phyloP scores from a whole-genome alignment of 1,140 invertebrate species.

The Cryptotermes secundus region DNA sequence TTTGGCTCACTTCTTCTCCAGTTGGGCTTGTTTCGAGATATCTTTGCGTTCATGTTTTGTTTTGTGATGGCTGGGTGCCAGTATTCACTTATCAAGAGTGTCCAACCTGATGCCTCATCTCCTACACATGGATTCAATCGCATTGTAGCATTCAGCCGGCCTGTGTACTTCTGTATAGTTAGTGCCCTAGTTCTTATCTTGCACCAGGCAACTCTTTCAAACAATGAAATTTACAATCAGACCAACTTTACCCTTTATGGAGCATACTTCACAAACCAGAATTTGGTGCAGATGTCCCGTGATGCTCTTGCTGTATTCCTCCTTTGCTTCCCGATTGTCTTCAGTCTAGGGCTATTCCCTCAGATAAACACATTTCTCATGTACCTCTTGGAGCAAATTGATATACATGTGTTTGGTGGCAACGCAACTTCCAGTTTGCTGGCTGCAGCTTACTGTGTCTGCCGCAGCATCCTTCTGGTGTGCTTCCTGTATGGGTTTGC shows the following conservation, averaged over 20 bases:
- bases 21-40: slow-evolving; percentile 84
- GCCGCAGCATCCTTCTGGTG: slow-evolving; percentile 77
- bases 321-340: slow-evolving; percentile 88
- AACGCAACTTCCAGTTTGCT: slow-evolving; percentile 89
- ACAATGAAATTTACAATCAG: slow-evolving; percentile 29
- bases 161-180: slow-evolving; percentile 93
- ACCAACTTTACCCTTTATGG: slow-evolving; percentile 71
- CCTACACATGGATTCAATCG: slow-evolving; percentile 98
- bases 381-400: slow-evolving; percentile 93
- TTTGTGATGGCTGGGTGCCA: slow-evolving; percentile 96
- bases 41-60: slow-evolving; percentile 93
- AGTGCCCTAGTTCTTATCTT: slow-evolving; percentile 71
- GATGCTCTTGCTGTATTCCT: slow-evolving; percentile 79
- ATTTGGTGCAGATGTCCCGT: slow-evolving; percentile 65
- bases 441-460: slow-evolving; percentile 81
- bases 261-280: slow-evolving; percentile 66
- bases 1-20: slow-evolving; percentile 83
- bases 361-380: slow-evolving; percentile 91
- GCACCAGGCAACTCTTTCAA: not conserved
- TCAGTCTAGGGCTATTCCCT: slow-evolving; percentile 88
- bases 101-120: slow-evolving; percentile 97
- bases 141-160: slow-evolving; percentile 87
- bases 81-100: slow-evolving; percentile 96
- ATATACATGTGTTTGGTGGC: slow-evolving; percentile 97
- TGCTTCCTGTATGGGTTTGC: slow-evolving; percentile 85